A percentile compares a stretch with the other conserved stretches of the same genome.
Evolutionary conservation across 2,113 vertebrate genomes (phyloP).

Genomic region (Poecile atricapillus): DNA sequence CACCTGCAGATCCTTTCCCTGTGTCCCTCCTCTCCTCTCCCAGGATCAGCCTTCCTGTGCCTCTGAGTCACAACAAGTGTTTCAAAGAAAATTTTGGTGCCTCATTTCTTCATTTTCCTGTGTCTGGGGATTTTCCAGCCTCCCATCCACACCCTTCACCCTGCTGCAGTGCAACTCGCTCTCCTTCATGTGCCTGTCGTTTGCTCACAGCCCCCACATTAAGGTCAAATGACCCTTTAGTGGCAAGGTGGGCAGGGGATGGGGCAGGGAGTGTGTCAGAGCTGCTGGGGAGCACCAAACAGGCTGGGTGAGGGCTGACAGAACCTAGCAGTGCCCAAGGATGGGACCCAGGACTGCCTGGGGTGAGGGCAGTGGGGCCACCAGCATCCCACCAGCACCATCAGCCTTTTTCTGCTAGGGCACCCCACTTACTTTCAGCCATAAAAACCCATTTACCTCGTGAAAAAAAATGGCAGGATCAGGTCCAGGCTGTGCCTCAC

Average conservation of each 20-base stretch:
- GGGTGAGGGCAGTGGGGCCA: neutral
- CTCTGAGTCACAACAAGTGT: neutral
- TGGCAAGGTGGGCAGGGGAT: neutral
- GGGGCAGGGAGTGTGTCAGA: neutral
- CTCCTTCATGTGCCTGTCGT: neutral
- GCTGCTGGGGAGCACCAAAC: neutral
- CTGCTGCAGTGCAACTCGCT: neutral
- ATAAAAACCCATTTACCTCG: neutral
- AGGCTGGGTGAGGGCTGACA: neutral
- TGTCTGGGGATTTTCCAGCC: slow-evolving; percentile 30
- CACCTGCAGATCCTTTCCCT: neutral
- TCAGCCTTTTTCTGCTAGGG: neutral
- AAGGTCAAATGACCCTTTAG: neutral
- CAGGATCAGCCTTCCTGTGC: neutral
- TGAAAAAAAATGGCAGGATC: neutral
- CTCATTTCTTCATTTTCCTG: neutral
- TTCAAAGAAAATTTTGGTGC: neutral
- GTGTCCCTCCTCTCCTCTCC: neutral
- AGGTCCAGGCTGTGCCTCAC: neutral
- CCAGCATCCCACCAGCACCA: neutral
- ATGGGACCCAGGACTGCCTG: neutral
- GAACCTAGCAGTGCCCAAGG: neutral
- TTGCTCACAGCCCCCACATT: neutral
- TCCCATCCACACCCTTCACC: neutral
- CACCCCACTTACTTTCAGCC: accelerated